Percentiles rank a stretch among this genome's conserved stretches.
Evolutionary conservation across 2,888 invertebrate genomes (phyloP).

Genomic region (Chloroclystis v-ata): DNA sequence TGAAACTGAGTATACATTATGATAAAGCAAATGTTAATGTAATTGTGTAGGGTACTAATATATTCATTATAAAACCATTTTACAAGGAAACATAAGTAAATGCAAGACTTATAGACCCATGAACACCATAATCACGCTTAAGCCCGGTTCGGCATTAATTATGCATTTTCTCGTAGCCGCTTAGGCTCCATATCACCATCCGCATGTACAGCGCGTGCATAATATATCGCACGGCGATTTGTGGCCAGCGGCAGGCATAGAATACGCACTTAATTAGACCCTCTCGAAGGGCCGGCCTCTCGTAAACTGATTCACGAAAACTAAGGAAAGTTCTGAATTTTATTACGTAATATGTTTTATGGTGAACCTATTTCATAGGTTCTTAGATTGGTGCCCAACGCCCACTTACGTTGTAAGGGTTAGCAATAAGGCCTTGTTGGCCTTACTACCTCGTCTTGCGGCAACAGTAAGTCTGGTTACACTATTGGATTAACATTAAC

Average conservation of each 20-base stretch:
- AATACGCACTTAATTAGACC: conserved; percentile 31
- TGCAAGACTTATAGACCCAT: conserved; percentile 11
- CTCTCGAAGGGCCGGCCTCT: conserved; percentile 25
- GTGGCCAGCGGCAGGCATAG: conserved; percentile 25
- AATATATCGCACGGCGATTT: conserved; percentile 27
- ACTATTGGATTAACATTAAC: too few relatives aligned
- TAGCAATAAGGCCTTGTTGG: too few relatives aligned
- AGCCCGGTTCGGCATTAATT: conserved; percentile 9
- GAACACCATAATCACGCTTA: conserved; percentile 18
- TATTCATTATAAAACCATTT: background rate
- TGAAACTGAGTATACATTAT: too few relatives aligned
- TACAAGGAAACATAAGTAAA: background rate
- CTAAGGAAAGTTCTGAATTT: conserved; percentile 18
- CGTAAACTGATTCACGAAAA: conserved; percentile 20
- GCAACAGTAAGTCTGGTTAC: too few relatives aligned
- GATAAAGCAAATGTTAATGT: too few relatives aligned
- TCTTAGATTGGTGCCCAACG: background rate
- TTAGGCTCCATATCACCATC: conserved; percentile 13
- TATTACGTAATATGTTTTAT: background rate
- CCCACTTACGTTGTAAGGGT: too few relatives aligned
- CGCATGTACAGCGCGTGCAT: conserved; percentile 12
- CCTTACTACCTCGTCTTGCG: too few relatives aligned
- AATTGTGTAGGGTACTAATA: too few relatives aligned
- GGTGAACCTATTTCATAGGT: background rate
- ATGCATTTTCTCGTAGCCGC: conserved; percentile 21